Evolutionary conservation across 2,888 invertebrate species (phyloP), one percentile per base, ranked within the genome.

Genomic region (Ochlodes sylvanus): DNA sequence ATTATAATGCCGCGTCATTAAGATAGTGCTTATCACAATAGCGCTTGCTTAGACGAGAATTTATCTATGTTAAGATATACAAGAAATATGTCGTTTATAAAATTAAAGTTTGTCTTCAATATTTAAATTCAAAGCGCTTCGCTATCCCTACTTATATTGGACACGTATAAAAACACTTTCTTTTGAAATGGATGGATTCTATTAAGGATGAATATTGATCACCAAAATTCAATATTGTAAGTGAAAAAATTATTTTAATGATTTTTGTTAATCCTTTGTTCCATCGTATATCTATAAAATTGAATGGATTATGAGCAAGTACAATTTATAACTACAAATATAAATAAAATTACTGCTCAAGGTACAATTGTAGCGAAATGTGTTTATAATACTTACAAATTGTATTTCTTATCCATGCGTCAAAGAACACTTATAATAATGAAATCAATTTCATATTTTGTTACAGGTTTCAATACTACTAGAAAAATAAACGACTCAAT

Each of bases 11-110:
- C 80, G 78, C 77, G 79, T 81, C 81, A 86, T 90, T 89, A 84
- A 89, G 89, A 90, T 89, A 85, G 74, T 73, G 74, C 75, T 84
- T 89, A 89, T 89, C 89, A 67, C 75, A 71, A 72, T 78, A 81
- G 83, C 81, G 82, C 84, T 86, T 81, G 79, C 80, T 72, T 75
- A 78, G 77, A 77, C 79, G 81, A 85, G 87, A 85, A 50, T 84
- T 82, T 83, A 86, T 60, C 82, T 78, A 84, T 83, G 19, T 85
- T 76, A 76, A 76, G 79, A 80, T 79, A 74, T 54, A 71, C 73
- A 72, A 76, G 75, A 77, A 79, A 80, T 75, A 38, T 38, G 12
- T 27, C 5, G 27, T 2, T 27, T 27, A 27, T 27, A 38, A 38
- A 38, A 38, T 10, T 12, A 38, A 34, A 38, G 12, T 12, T 38